Evolutionary conservation across 2,797 vertebrate genomes (phyloP).

Genomic region (Sebastolobus alascanus): DNA sequence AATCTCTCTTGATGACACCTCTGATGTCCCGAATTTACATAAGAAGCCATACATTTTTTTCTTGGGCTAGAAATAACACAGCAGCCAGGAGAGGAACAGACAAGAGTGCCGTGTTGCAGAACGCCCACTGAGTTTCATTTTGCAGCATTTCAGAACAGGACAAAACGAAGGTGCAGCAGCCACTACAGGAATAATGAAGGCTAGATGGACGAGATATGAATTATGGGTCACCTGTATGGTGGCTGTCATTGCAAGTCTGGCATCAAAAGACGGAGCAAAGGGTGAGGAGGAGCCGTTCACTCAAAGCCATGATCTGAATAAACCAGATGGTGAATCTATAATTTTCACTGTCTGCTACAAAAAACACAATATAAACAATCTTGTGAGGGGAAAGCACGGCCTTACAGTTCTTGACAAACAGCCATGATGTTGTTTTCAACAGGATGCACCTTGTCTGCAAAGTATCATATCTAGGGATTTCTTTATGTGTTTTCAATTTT

Average conservation of each 20-base stretch:
- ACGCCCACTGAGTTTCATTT: constrained; percentile 35
- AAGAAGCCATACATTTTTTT: background rate
- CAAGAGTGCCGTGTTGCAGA: constrained; percentile 20
- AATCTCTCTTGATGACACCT: constrained; percentile 23
- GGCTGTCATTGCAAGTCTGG: constrained; percentile 40
- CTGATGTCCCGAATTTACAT: constrained; percentile 28
- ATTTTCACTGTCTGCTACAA: constrained; percentile 21
- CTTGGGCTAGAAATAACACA: constrained; percentile 14
- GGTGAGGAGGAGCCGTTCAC: constrained; percentile 5
- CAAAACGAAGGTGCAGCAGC: constrained; percentile 36
- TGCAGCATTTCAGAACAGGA: constrained; percentile 32
- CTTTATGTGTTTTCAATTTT: background rate
- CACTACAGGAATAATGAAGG: constrained; percentile 43
- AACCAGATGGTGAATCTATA: constrained; percentile 19
- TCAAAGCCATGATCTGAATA: constrained; percentile 16
- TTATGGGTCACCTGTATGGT: constrained; percentile 41
- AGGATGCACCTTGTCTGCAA: constrained; percentile 1
- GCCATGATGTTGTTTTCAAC: background rate
- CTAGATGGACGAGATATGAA: constrained; percentile 38
- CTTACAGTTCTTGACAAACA: background rate
- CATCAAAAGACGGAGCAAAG: constrained; percentile 28
- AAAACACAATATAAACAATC: constrained; percentile 33
- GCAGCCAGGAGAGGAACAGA: background rate
- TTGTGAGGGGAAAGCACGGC: background rate
- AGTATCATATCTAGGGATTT: background rate